Percentiles rank a stretch among this genome's conserved stretches.
Conservation (phyloP, 2,888 invertebrate species). For the Leptopilina drosophilae region DNA sequence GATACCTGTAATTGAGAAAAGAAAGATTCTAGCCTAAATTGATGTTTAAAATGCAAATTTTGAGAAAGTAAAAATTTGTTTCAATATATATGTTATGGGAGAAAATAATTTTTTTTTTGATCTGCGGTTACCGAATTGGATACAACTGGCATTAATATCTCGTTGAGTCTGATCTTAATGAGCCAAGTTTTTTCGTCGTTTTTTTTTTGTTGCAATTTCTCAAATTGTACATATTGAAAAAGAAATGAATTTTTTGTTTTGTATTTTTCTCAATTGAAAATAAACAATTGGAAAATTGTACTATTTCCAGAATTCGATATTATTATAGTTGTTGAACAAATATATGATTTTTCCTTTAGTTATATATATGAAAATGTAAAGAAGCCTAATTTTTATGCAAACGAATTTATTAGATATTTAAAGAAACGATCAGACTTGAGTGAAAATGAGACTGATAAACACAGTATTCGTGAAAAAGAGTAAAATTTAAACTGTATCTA, state of each 20-base stretch:
- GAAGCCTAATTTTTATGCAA: conserved; percentile 40
- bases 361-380: background rate
- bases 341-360: conserved; percentile 27
- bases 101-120: conserved; percentile 51
- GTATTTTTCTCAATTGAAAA: background rate
- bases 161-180: conserved; percentile 57
- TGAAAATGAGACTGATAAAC: conserved; percentile 75
- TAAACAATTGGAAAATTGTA: background rate
- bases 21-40: too few species aligned
- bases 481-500: conserved; percentile 62
- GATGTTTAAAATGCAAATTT: background rate
- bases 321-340: conserved; percentile 42
- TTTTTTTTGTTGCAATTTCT: background rate
- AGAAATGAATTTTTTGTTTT: background rate
- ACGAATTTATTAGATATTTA: conserved; percentile 25
- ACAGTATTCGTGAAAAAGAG: conserved; percentile 74
- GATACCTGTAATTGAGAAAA: too few species aligned
- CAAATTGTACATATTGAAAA: background rate
- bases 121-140: conserved; percentile 64
- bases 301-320: background rate
- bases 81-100: conserved; percentile 11
- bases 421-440: conserved; percentile 53
- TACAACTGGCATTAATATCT: conserved; percentile 75
- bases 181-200: conserved; percentile 12
- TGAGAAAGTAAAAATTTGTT: background rate